Conservation (phyloP, 2,797 vertebrate genomes). For the Sebastes diaconus region DNA sequence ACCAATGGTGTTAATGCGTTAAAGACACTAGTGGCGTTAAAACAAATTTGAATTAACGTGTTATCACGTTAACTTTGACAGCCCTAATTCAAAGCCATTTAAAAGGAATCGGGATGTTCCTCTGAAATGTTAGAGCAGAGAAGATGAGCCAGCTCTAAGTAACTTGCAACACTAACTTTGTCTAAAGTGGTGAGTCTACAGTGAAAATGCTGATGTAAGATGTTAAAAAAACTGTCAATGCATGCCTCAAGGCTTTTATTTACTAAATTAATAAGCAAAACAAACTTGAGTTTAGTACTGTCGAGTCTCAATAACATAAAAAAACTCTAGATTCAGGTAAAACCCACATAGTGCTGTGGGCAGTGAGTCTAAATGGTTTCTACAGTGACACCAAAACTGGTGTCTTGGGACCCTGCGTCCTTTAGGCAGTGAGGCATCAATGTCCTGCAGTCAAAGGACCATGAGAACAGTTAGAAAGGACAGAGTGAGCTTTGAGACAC, state of each 20-base stretch:
- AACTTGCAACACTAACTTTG: conserved; percentile 3
- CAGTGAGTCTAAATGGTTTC: neutral
- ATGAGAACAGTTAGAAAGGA: conserved; percentile 20
- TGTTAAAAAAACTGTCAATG: neutral
- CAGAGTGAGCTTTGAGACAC: conserved; percentile 29
- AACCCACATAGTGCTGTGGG: neutral
- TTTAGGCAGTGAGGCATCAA: conserved; percentile 13
- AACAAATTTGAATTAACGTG: no score
- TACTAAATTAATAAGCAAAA: neutral
- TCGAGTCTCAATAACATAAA: neutral
- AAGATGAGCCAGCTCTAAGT: neutral
- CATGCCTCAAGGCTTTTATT: neutral
- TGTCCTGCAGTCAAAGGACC: neutral
- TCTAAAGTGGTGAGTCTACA: neutral
- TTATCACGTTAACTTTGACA: no score
- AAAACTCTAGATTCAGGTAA: neutral
- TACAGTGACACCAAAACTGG: neutral
- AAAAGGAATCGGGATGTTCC: neutral
- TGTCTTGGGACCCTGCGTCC: neutral
- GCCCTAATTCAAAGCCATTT: neutral
- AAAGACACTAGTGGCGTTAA: no score
- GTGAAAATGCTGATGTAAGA: conserved; percentile 18
- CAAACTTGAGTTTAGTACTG: neutral
- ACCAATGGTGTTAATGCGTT: no score
- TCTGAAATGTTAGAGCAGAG: neutral